A percentile compares a stretch with the other conserved stretches of the same genome.
Evolutionary conservation across 2,113 vertebrate species (phyloP).

Genomic region (Capra hircus): DNA sequence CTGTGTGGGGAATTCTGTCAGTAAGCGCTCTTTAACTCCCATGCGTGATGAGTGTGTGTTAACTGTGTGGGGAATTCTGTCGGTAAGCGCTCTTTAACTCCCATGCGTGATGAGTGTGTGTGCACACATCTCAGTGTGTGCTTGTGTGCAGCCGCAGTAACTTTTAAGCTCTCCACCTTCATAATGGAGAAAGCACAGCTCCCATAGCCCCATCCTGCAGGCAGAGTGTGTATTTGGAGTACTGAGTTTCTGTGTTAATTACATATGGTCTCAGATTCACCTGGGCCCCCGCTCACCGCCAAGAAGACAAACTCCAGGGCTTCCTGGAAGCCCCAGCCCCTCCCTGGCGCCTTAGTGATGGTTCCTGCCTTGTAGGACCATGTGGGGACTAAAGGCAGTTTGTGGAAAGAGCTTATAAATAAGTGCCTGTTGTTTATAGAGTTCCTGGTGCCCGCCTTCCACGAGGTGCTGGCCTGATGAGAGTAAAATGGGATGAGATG

Average conservation of each 20-base stretch:
- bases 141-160: background rate
- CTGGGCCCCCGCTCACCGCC: too few species aligned
- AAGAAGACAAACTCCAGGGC: background rate
- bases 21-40: background rate
- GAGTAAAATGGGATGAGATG: too few species aligned
- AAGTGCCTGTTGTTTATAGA: background rate
- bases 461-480: fast-evolving
- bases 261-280: background rate
- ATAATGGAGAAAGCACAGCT: background rate
- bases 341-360: background rate
- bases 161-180: too few species aligned
- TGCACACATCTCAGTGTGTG: background rate
- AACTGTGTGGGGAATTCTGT: background rate
- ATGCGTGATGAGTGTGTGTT: fast-evolving
- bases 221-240: background rate
- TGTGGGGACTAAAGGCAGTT: fast-evolving
- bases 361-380: fast-evolving
- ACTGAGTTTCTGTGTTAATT: too few species aligned
- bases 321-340: background rate
- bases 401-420: background rate
- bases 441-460: background rate
- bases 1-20: fast-evolving
- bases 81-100: fast-evolving
- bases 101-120: fast-evolving
- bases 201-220: background rate